These are phyloP conservation scores for Drosophila stalkeri DNA, from an alignment of 2,888 invertebrate species.

Conservation along the genomic window DNA sequence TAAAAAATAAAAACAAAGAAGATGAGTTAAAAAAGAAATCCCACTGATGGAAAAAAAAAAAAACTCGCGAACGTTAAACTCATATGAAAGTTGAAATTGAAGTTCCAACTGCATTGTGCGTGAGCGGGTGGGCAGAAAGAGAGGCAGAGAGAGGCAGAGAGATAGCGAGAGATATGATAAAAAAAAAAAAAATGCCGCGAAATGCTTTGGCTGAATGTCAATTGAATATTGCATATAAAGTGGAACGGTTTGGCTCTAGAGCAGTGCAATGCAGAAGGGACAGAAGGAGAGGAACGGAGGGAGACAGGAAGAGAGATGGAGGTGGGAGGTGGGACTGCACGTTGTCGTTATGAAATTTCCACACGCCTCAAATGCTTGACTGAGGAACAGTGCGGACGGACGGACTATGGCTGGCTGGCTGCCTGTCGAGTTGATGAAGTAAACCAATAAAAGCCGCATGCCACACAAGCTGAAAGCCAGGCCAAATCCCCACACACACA, in stretches of 20 bases:
- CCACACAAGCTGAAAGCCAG: conserved; percentile 73
- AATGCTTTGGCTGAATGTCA: conserved; percentile 76
- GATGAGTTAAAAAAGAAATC: conserved; percentile 3
- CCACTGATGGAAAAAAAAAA: conserved; percentile 4
- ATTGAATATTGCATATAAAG: conserved; percentile 80
- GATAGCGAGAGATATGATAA: conserved; percentile 10
- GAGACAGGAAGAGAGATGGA: background rate
- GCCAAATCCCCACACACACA: conserved; percentile 62
- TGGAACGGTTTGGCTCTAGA: conserved; percentile 9
- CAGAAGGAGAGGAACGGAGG: background rate
- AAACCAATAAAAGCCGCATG: conserved; percentile 80
- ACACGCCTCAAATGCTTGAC: conserved; percentile 69
- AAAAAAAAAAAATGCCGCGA: conserved; percentile 67
- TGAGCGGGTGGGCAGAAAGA: background rate
- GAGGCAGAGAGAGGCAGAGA: background rate
- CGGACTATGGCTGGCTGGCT: conserved; percentile 41
- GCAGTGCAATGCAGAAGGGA: background rate
- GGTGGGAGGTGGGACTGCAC: background rate
- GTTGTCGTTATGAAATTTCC: conserved; percentile 77
- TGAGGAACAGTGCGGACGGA: conserved; percentile 37
- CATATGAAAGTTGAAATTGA: conserved; percentile 70
- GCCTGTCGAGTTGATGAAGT: conserved; percentile 79
- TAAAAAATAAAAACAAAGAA: conserved; percentile 30
- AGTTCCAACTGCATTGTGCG: conserved; percentile 45
- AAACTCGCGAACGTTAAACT: conserved; percentile 59